Evolutionary conservation across 2,113 vertebrate genomes (phyloP).

Genomic region (Oreocharis arfaki): DNA sequence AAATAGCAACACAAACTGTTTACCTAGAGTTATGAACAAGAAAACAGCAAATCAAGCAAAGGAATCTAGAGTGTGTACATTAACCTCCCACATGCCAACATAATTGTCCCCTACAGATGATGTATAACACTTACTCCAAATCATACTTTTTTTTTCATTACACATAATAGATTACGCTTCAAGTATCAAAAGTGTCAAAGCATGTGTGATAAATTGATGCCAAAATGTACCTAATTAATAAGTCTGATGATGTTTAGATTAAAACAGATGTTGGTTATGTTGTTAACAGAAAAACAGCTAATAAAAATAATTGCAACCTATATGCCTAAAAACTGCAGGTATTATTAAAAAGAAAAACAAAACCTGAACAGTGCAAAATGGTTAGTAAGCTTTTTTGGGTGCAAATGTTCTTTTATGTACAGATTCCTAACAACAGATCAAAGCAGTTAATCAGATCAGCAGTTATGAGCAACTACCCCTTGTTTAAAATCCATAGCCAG

Average conservation of each 20-base stretch:
- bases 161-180: slow-evolving; percentile 60
- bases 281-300: slow-evolving; percentile 52
- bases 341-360: slow-evolving; percentile 46
- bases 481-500: not conserved
- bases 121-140: slow-evolving; percentile 58
- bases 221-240: slow-evolving; percentile 69
- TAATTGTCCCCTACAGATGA: slow-evolving; percentile 70
- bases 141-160: slow-evolving; percentile 61
- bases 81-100: slow-evolving; percentile 72
- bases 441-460: not conserved
- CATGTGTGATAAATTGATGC: slow-evolving; percentile 63
- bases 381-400: not conserved
- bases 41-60: slow-evolving; percentile 76
- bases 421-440: not conserved
- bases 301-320: slow-evolving; percentile 65
- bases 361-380: not conserved
- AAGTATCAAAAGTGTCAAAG: slow-evolving; percentile 60
- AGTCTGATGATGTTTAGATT: slow-evolving; percentile 62
- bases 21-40: slow-evolving; percentile 75
- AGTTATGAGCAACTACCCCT: not conserved
- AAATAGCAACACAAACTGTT: slow-evolving; percentile 77
- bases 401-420: not conserved
- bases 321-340: slow-evolving; percentile 15
- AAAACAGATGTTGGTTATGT: slow-evolving; percentile 60
- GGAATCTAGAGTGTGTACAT: slow-evolving; percentile 67